phyloP scores from a whole-genome alignment of 2,113 vertebrate species.

The Serinus canaria region DNA sequence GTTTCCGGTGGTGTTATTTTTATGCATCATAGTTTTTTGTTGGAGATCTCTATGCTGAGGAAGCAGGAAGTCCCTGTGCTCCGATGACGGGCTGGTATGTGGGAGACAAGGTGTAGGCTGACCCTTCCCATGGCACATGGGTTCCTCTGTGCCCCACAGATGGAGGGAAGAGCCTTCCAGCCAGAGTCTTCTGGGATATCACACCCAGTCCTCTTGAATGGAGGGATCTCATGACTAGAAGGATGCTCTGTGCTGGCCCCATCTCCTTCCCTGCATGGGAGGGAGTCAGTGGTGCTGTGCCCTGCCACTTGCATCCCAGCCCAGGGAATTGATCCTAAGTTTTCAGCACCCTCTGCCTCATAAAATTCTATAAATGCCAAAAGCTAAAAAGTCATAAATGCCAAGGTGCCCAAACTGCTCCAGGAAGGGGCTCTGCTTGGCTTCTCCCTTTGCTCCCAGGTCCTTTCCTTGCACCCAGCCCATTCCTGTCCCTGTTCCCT shows the following conservation, averaged over 20 bases:
- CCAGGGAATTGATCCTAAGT: background rate
- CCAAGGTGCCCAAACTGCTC: background rate
- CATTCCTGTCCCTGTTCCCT: background rate
- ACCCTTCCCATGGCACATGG: rapidly evolving
- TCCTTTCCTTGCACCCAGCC: background rate
- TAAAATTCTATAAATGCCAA: background rate
- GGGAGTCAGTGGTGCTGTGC: background rate
- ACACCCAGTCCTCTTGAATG: background rate
- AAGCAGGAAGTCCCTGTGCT: background rate
- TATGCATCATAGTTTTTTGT: background rate
- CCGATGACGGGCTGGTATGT: rapidly evolving
- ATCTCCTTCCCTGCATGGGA: rapidly evolving
- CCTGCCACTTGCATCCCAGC: background rate
- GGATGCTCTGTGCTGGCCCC: background rate
- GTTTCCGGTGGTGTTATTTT: background rate
- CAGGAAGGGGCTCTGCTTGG: background rate
- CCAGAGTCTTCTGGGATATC: background rate
- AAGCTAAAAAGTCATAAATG: background rate
- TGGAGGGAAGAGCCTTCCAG: background rate
- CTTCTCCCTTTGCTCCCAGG: background rate
- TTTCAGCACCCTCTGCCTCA: background rate
- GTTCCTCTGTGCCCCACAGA: background rate
- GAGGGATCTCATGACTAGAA: background rate
- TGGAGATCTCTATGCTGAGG: rapidly evolving
- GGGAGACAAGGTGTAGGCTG: background rate